Conservation (phyloP, 2,113 vertebrate species). For the Himantopus leucocephalus region DNA sequence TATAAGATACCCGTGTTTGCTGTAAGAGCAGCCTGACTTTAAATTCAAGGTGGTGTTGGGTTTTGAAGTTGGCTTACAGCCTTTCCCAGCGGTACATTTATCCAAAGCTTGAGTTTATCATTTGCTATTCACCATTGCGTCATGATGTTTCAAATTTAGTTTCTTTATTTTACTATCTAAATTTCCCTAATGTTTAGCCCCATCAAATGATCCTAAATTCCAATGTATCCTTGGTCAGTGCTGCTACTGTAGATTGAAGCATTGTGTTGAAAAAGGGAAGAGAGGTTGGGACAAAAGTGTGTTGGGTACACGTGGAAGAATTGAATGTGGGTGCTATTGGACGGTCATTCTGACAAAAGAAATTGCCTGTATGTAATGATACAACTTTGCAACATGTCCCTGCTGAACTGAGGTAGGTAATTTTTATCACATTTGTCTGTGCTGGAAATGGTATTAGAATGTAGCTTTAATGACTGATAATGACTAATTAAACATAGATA, state of each 20-base stretch:
- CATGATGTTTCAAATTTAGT: not conserved
- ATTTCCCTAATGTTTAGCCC: not conserved
- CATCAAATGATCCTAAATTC: not conserved
- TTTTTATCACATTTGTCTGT: not conserved
- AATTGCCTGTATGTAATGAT: no score
- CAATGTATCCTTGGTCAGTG: not conserved
- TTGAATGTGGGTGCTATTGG: not conserved
- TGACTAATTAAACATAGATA: not conserved
- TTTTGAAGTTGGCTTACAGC: not conserved
- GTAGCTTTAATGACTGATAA: not conserved
- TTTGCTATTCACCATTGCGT: not conserved
- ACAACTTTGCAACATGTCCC: not conserved
- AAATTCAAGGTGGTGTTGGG: not conserved
- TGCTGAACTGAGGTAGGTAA: not conserved
- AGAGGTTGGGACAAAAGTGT: not conserved
- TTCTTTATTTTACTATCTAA: not conserved
- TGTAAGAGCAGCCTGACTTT: not conserved
- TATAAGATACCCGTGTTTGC: not conserved
- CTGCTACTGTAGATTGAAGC: not conserved
- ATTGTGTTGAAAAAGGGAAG: not conserved
- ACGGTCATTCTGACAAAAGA: not conserved
- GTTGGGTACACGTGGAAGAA: not conserved
- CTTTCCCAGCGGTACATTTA: not conserved
- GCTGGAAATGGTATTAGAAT: not conserved
- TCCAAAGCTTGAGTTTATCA: not conserved